These are phyloP conservation scores for Xylocampa areola DNA, from an alignment of 2,888 invertebrate species.

Conservation along the genomic window DNA sequence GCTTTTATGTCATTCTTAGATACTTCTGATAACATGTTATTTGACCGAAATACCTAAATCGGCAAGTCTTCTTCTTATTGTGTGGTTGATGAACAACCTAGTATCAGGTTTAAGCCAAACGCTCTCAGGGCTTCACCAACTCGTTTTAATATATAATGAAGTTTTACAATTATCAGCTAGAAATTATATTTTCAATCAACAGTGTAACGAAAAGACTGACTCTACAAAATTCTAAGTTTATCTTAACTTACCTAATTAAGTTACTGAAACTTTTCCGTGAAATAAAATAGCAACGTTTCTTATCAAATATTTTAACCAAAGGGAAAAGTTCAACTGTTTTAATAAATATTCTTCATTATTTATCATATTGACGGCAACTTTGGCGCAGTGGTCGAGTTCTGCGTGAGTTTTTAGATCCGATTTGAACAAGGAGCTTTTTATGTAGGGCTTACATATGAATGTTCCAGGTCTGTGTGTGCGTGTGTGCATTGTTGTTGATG, in stretches of 20 bases:
- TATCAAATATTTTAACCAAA: not conserved
- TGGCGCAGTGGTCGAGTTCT: too few species aligned
- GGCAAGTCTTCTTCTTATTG: too few species aligned
- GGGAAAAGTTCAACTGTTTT: not conserved
- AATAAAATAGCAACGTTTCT: conserved; percentile 1
- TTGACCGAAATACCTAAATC: too few species aligned
- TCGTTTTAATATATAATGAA: not conserved
- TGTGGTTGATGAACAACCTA: too few species aligned
- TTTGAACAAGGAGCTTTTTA: too few species aligned
- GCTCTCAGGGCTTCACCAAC: too few species aligned
- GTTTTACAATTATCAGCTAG: not conserved
- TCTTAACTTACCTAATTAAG: conserved; percentile 2
- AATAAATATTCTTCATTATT: not conserved
- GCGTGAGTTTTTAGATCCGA: too few species aligned
- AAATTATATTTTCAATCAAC: conserved; percentile 2
- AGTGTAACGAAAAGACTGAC: conserved; percentile 4
- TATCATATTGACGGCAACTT: not conserved
- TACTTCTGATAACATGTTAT: conserved; percentile 3
- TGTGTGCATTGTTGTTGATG: too few species aligned
- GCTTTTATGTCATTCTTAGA: conserved; percentile 49
- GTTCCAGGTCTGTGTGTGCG: too few species aligned
- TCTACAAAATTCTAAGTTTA: conserved; percentile 2
- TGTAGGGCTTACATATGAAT: too few species aligned
- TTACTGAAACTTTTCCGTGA: not conserved
- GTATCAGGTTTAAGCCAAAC: too few species aligned